Evolutionary conservation across 2,888 invertebrate species (phyloP), one percentile per base, ranked within the genome.

Genomic region (Machimus rusticus): DNA sequence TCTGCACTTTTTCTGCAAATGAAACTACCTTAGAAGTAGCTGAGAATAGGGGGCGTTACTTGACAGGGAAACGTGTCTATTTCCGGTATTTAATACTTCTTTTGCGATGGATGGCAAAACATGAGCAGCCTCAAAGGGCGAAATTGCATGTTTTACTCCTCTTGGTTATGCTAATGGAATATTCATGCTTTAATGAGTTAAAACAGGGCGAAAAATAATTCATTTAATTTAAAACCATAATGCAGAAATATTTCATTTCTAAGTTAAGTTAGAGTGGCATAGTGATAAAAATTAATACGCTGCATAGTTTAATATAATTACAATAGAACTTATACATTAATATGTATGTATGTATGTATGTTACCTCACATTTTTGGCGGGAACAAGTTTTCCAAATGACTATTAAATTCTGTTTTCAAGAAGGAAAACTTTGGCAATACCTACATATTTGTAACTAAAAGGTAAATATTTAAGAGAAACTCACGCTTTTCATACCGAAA

Each of bases 41-140:
- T 78, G 78, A 78, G 78, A 78, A 78, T 78, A 78, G 78, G 37
- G 78, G 78, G 78, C 78, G 78, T 78, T 43, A 14, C 43, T 39
- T 19, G 78, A 78, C 37, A 43, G 19, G 37, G 43, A 39, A 78
- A 46, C 43, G 39, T 23, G 78, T 43, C 43, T 78, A 23, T 78
- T 78, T 78, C 78, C 78, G 78, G 66, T 66, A 66, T 51, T 51
- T 51, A 4, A 19, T 39, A 16, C 12, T 78, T 78, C 19, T 43
- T 78, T 37, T 43, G 14, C 23, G 23, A n/a, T 19, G 9, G 16
- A 43, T n/a, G 8, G 78, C 78, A 12, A 9, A 37, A 9, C 66
- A 23, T 12, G n/a, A 23, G 1, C 23, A 77, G 46, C 19, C 19
- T 43, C 66, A 66, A 66, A 39, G 23, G 78, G 43, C 19, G 12